These are phyloP conservation scores for Trochalopteron elliotii DNA, from an alignment of 2,113 vertebrate species.

Conservation along the genomic window DNA sequence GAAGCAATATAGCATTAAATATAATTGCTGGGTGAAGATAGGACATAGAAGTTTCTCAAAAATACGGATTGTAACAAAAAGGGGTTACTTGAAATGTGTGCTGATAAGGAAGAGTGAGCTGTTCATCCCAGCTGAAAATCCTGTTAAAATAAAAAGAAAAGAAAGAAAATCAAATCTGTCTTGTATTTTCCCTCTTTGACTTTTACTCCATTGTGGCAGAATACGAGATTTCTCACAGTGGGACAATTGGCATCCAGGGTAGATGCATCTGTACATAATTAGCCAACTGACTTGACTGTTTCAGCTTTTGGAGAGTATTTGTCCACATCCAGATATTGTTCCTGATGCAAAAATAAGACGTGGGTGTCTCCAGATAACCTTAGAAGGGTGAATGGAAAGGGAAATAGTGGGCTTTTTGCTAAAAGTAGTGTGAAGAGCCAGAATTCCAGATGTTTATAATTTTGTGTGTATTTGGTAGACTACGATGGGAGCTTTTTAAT, in stretches of 20 bases:
- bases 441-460: conserved; percentile 21
- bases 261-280: neutral
- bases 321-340: neutral
- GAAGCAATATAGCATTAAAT: neutral
- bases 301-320: neutral
- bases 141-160: neutral
- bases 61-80: neutral
- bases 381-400: neutral
- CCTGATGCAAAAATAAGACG: neutral
- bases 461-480: neutral
- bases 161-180: neutral
- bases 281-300: neutral
- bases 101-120: neutral
- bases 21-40: neutral
- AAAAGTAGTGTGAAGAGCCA: neutral
- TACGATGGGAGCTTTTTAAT: neutral
- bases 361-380: neutral
- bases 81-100: neutral
- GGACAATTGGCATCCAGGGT: neutral
- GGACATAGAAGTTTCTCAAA: neutral
- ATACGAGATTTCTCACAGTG: neutral
- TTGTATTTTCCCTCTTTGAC: neutral
- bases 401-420: neutral
- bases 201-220: neutral
- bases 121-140: neutral